Percentiles rank a stretch among this genome's conserved stretches.
phyloP scores from a whole-genome alignment of 2,888 invertebrate species.

The Rhyacophila evoluta region DNA sequence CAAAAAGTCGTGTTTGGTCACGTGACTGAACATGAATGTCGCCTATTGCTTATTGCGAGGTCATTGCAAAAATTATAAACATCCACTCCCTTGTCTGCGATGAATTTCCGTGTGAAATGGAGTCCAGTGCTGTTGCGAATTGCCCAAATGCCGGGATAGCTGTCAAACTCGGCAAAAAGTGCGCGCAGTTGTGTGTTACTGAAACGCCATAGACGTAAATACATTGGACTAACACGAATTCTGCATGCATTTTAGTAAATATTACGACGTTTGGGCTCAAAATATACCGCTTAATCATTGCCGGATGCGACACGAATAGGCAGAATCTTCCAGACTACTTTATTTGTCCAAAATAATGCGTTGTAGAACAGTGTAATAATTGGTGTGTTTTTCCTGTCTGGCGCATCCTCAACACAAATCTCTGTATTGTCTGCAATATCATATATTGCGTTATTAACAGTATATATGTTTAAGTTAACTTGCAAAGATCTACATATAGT shows the following conservation, averaged over 20 bases:
- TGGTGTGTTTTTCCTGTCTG: background rate
- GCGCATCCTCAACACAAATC: background rate
- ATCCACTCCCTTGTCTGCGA: conserved; percentile 42
- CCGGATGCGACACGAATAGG: conserved; percentile 9
- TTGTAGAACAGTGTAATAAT: background rate
- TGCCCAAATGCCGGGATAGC: background rate
- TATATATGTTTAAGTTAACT: no score
- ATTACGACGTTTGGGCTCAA: conserved; percentile 5
- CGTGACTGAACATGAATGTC: conserved; percentile 50
- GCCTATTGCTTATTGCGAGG: conserved; percentile 43
- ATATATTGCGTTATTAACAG: no score
- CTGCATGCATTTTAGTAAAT: conserved; percentile 3
- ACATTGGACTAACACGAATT: background rate
- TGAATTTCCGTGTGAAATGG: conserved; percentile 37
- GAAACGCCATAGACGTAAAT: conserved; percentile 5
- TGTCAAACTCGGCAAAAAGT: background rate
- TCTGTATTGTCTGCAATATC: background rate
- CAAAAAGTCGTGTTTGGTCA: conserved; percentile 50
- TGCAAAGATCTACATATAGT: no score
- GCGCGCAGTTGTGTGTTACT: background rate
- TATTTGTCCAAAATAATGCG: background rate
- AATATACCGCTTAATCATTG: conserved; percentile 6
- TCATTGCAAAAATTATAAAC: conserved; percentile 46
- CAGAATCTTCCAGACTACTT: background rate
- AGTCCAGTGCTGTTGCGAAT: background rate